Evolutionary conservation across 1,140 invertebrate species (phyloP).

Genomic region (Caenorhabditis latens): DNA sequence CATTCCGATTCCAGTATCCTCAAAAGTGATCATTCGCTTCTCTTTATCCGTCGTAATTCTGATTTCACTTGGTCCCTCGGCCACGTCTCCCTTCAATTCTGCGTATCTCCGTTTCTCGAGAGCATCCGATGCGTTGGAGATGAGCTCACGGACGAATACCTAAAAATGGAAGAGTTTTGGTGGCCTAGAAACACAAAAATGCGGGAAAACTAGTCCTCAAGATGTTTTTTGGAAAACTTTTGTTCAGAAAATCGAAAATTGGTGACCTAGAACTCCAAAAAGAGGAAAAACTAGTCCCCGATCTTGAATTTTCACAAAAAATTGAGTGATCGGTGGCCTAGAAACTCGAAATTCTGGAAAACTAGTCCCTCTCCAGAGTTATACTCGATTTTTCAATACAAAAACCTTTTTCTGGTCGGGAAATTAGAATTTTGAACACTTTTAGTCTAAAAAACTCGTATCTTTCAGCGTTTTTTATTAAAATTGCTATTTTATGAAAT

Average conservation of each 20-base stretch:
- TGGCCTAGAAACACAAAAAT: background rate
- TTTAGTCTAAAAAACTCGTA: too few species aligned
- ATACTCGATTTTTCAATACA: too few species aligned
- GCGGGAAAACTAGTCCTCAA: too few species aligned
- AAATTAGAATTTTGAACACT: too few species aligned
- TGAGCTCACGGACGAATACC: slow-evolving; percentile 94
- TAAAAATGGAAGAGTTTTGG: slow-evolving; percentile 76
- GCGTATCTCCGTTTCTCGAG: slow-evolving; percentile 87
- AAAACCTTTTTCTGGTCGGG: too few species aligned
- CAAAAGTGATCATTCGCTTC: slow-evolving; percentile 60
- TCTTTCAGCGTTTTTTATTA: too few species aligned
- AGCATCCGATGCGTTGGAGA: slow-evolving; percentile 97
- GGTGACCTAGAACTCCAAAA: background rate
- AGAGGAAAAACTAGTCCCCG: too few species aligned
- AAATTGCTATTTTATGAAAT: too few species aligned
- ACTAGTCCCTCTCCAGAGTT: too few species aligned
- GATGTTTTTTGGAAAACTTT: slow-evolving; percentile 18
- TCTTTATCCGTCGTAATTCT: slow-evolving; percentile 85
- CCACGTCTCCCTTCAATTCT: slow-evolving; percentile 80
- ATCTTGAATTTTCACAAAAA: background rate
- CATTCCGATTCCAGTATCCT: slow-evolving; percentile 86
- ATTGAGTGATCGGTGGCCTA: too few species aligned
- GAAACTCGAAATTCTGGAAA: too few species aligned
- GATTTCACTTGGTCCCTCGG: slow-evolving; percentile 84
- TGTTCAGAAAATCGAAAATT: slow-evolving; percentile 33